Base-by-base conservation (phyloP, 2,113 vertebrate species). In the Macroglossus sobrinus region DNA sequence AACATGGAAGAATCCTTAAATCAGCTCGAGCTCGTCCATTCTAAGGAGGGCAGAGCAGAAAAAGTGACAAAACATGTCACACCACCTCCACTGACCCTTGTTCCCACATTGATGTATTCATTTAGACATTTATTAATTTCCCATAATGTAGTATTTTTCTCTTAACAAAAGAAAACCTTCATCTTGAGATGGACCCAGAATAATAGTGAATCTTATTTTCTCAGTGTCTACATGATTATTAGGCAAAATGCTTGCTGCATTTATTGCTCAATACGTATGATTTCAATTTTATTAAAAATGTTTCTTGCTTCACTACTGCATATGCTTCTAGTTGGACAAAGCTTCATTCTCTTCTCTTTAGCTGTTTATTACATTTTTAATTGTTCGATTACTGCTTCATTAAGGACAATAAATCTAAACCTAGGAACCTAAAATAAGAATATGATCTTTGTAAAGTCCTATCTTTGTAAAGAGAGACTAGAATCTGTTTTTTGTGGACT, bases 21-120 rank as follows among this genome's bases (percentile, higher is more conserved):
- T 43, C 28, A 64, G 43, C 45, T 82, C 8, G 0, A 4, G 3
- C 0, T 5, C 6, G 0, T 19, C 50, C 38, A 15, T 19, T n/a
- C 72, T 71, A 30, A 50, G 30, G 24, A 26, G 38, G 0, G 50
- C 72, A 64, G 50, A 64, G 33, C 24, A 91, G 63, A 84, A 43
- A 13, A 40, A 5, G 6, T 1, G 19, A 64, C 1, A 7, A 28
- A 55, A 64, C 26, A 16, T 38, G 9, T 15, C 26, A 53, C 7
- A 9, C 2, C 38, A 28, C 74, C 19, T 38, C 14, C 30, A 72
- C 0, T 40, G 13, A 71, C 38, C 8, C 6, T 33, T 33, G 18
- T 14, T 88, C 38, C 2, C 18, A 3, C 3, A 38, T 53, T 64
- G 28, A 35, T 28, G 10, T 45, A 33, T 19, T 84, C 72, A 3